Evolutionary conservation across 2,113 vertebrate genomes (phyloP), one percentile per base, ranked within the genome.

Genomic region (Elanus axillaris): DNA sequence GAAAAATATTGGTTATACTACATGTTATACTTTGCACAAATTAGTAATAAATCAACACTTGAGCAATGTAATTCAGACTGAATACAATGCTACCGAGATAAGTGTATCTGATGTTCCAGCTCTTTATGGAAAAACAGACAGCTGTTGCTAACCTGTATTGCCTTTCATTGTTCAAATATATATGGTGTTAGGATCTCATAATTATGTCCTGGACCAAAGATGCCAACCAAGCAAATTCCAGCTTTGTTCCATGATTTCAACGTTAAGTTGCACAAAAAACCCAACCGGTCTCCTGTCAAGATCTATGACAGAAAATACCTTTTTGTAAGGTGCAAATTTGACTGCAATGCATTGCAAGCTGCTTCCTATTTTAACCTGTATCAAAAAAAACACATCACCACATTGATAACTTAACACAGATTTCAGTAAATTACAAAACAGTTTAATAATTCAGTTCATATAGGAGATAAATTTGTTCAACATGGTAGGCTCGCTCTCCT

Each of bases 311-410:
- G 88, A 92, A 96, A 74, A 60, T 66, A 85, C 7, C 67, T 5
- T 64, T 91, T n/a, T 13, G 19, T 73, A 53, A 79, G 47, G 42
- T 74, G 84, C 34, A 77, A 69, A 68, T 75, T 53, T 85, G 66
- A 96, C 85, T 23, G 59, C 26, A 78, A 34, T 18, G 16, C 11
- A 67, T 13, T 81, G 82, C 18, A 96, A 85, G 56, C 29, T 90
- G 36, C 55, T 93, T 93, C 42, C 31, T 93, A 74, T 68, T 96
- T 94, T 94, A 95, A 84, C 47, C n/a, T 52, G 11, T 23, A 73
- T 53, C 34, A 74, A 89, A 67, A 67, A 93, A 66, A 32, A 0
- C 40, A 56, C 53, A 67, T 16, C 59, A 34, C 26, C 67, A 78
- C 56, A 92, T 88, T 84, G 77, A 71, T 86, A 93, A 95, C 40